Evolutionary conservation across 1,140 invertebrate species (phyloP), one percentile per base, ranked within the genome.

Genomic region (Drosophila parabipectinata): DNA sequence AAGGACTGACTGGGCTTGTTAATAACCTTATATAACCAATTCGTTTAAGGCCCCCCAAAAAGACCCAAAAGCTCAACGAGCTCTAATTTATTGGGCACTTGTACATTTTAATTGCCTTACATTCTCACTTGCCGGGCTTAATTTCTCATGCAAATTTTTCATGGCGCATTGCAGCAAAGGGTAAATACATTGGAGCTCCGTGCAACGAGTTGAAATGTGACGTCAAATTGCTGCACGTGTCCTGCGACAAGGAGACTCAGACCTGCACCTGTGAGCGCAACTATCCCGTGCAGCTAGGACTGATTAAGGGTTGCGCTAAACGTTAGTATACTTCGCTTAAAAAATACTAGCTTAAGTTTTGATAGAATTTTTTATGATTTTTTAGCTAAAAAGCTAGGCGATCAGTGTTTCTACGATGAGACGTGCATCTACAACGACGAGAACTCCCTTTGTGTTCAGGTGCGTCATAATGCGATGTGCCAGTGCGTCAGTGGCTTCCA

Each of bases 391-490:
- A 95, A 94, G 91, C 92, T 97, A 79, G 96, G 96, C 52, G 96
- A 97, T 89, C 96, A 96, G 91, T 97, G 96, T 92, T 96, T 96
- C 91, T 97, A 97, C 91, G 93, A 95, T 75, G 94, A 96, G 91
- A 95, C 96, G 41, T 97, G 96, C 90, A 93, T 93, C 71, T 96
- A 94, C 79, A 93, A 94, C 82, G 96, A 97, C 92, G 94, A 95
- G 63, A 95, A 97, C 92, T 94, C 96, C 54, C 95, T 95, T 12
- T 97, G 96, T 91, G 94, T 95, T 52, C 96, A 97, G 92, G 94
- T 97, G 79, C 94, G 96, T 82, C 96, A 97, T 93, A 97, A 97
- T 91, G 96, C 96, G 32, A 94, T 96, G 76, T 97, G 96, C 92
- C 95, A 96, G 88, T 97, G 96, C 92, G 94, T 95, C 87, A 92